phyloP scores from a whole-genome alignment of 1,140 invertebrate genomes.

The Drosophila ananassae region DNA sequence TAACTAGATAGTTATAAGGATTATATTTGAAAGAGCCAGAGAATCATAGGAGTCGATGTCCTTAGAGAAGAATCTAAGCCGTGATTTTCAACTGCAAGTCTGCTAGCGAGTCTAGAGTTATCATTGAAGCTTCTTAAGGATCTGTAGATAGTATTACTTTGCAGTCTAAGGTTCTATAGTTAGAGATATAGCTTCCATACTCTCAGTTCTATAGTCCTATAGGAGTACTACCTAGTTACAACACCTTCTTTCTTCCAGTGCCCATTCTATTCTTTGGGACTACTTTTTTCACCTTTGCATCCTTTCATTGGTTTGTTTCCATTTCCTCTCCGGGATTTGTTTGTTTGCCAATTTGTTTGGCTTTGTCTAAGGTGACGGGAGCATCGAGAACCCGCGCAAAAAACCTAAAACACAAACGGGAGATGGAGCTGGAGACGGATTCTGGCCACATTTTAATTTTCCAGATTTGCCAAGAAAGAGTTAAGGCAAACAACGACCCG shows the following conservation, averaged over 20 bases:
- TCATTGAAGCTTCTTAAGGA: no score
- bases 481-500: constrained; percentile 51
- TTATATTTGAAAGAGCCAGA: no score
- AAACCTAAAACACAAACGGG: not conserved
- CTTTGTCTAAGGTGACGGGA: constrained; percentile 57
- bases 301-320: constrained; percentile 50
- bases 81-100: no score
- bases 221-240: not conserved
- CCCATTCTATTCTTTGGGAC: not conserved
- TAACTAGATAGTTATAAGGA: no score
- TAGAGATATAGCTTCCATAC: no score
- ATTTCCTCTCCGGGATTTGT: constrained; percentile 52
- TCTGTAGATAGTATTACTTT: no score
- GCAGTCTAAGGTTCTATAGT: no score
- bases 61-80: no score
- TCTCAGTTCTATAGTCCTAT: no score
- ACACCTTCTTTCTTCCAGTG: constrained; percentile 17
- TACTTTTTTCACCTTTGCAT: constrained; percentile 38
- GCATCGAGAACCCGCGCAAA: constrained; percentile 1
- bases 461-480: constrained; percentile 66
- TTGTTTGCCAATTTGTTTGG: constrained; percentile 73
- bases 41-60: no score
- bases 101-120: no score
- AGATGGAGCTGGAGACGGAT: not conserved
- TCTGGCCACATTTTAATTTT: constrained; percentile 41